These are phyloP conservation scores for Tipula confusa DNA, from an alignment of 2,888 invertebrate genomes.

Conservation along the genomic window DNA sequence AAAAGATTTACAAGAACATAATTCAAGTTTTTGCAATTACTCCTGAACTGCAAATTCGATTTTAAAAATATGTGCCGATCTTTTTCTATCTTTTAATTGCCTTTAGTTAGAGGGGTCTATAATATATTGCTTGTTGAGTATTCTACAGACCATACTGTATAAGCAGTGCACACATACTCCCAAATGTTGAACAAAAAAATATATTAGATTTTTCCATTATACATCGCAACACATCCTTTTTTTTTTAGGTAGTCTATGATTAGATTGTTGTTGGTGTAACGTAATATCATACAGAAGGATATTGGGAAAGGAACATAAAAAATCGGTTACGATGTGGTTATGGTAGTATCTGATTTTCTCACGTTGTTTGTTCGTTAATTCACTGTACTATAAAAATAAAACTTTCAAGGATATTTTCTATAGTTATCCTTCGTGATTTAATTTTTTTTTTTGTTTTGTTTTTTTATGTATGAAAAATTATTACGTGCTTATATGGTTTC, in stretches of 20 bases:
- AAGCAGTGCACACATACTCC: neutral
- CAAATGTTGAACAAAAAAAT: neutral
- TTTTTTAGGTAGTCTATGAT: neutral
- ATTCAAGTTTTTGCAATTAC: too few species aligned
- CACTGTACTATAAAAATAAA: neutral
- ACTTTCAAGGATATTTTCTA: neutral
- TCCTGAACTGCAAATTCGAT: too few species aligned
- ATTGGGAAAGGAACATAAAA: neutral
- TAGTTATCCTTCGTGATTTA: neutral
- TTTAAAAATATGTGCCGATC: too few species aligned
- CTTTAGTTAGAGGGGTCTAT: too few species aligned
- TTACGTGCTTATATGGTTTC: too few species aligned
- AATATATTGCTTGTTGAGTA: too few species aligned
- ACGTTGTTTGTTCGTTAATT: neutral
- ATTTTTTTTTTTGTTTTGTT: neutral
- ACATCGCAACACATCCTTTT: neutral
- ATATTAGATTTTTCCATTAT: conserved; percentile 1
- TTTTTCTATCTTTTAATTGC: too few species aligned
- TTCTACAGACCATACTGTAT: too few species aligned
- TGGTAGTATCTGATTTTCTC: neutral
- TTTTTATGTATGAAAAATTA: neutral
- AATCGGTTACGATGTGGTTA: neutral
- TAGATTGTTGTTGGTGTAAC: neutral
- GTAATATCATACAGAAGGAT: neutral
- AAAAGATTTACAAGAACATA: too few species aligned